Evolutionary conservation across 2,888 invertebrate species (phyloP).

Genomic region (Heteromyza rotundicornis): DNA sequence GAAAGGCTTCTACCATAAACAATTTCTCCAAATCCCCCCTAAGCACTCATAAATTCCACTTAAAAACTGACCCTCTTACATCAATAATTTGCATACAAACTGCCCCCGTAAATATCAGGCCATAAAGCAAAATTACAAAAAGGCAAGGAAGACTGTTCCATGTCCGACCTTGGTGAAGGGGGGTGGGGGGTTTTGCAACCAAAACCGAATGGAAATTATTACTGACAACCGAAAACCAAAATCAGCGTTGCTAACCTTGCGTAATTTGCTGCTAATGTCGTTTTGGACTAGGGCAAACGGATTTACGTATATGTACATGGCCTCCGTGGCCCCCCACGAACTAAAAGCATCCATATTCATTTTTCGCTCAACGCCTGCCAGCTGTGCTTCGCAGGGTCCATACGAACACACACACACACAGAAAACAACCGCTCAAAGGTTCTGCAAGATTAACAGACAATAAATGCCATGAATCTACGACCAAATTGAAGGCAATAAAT

Average conservation of each 20-base stretch:
- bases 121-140: not conserved
- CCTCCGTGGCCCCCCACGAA: not conserved
- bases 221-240: slow-evolving; percentile 5
- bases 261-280: slow-evolving; percentile 3
- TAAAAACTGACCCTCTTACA: not conserved
- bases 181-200: too few relatives aligned
- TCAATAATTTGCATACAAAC: slow-evolving; percentile 4
- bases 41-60: not conserved
- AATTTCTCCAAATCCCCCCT: not conserved
- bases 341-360: not conserved
- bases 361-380: not conserved
- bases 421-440: not conserved
- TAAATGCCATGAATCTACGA: slow-evolving; percentile 32
- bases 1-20: too few relatives aligned
- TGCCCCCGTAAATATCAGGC: not conserved
- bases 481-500: slow-evolving; percentile 46
- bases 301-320: not conserved
- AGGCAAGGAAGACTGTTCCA: too few relatives aligned
- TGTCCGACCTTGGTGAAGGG: too few relatives aligned
- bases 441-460: slow-evolving; percentile 30
- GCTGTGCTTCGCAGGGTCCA: not conserved
- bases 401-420: not conserved
- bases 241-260: slow-evolving; percentile 12
- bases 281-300: not conserved
- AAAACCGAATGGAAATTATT: slow-evolving; percentile 3